phyloP scores from a whole-genome alignment of 2,888 invertebrate genomes.

The Ectemnius lituratus region DNA sequence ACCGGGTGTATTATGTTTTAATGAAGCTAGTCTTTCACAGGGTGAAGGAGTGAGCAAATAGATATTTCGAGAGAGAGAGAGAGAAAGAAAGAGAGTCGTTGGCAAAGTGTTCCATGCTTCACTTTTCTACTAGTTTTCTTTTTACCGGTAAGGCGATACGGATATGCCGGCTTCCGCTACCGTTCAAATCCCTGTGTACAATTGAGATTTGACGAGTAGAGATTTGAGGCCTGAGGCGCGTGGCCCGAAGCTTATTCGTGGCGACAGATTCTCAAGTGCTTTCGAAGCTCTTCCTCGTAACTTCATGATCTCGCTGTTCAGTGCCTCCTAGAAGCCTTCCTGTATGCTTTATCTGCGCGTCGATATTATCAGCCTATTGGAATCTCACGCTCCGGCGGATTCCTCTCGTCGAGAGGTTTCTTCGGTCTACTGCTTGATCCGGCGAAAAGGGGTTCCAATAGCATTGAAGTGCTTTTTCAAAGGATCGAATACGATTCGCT shows the following conservation, averaged over 20 bases:
- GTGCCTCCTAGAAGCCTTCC: not conserved
- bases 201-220: conserved; percentile 13
- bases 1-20: no score
- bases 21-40: no score
- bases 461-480: conserved; percentile 15
- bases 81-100: not conserved
- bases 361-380: conserved; percentile 36
- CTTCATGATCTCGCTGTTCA: conserved; percentile 32
- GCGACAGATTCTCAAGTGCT: conserved; percentile 7
- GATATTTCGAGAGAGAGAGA: not conserved
- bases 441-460: conserved; percentile 33
- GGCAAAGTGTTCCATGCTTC: not conserved
- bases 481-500: no score
- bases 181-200: not conserved
- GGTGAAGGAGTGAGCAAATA: no score
- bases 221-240: conserved; percentile 6
- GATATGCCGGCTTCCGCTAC: not conserved
- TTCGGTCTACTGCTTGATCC: conserved; percentile 31
- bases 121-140: not conserved
- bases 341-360: conserved; percentile 27
- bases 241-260: not conserved
- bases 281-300: conserved; percentile 14
- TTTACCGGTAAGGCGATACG: not conserved
- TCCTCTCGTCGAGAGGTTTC: conserved; percentile 27
- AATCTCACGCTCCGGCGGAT: conserved; percentile 22